phyloP scores from a whole-genome alignment of 2,797 vertebrate species.

The Phrynocephalus vlangalii region DNA sequence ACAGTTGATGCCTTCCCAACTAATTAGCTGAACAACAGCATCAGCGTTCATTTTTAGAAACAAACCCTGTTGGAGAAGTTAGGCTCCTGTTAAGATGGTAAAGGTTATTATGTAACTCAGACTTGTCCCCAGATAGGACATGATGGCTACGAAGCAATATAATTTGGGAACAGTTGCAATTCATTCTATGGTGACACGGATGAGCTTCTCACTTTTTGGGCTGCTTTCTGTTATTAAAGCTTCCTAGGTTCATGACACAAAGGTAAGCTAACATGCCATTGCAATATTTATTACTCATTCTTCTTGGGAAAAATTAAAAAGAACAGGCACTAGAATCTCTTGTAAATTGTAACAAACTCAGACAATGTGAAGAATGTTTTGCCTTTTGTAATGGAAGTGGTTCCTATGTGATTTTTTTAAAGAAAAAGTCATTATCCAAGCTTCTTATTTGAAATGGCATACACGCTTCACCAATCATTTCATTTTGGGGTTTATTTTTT shows the following conservation, averaged over 20 bases:
- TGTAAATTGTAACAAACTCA: slow-evolving; percentile 7
- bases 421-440: slow-evolving; percentile 11
- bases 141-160: slow-evolving; percentile 13
- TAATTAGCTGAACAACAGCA: slow-evolving; percentile 24
- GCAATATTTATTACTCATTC: not conserved
- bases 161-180: slow-evolving; percentile 6
- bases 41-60: slow-evolving; percentile 33
- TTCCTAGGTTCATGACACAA: slow-evolving; percentile 10
- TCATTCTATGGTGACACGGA: not conserved
- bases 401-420: no score
- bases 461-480: not conserved
- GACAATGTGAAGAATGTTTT: not conserved
- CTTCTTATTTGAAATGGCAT: not conserved
- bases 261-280: not conserved
- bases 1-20: not conserved
- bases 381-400: no score
- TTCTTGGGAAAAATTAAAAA: not conserved
- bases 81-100: slow-evolving; percentile 16
- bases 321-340: not conserved
- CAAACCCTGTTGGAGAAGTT: slow-evolving; percentile 17
- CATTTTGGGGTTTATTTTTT: not conserved
- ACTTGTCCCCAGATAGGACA: slow-evolving; percentile 43
- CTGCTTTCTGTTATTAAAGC: slow-evolving; percentile 1
- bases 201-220: not conserved
- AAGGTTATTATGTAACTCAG: slow-evolving; percentile 45